Base-by-base conservation (phyloP, 2,888 invertebrate species). In the Brenthis daphne region DNA sequence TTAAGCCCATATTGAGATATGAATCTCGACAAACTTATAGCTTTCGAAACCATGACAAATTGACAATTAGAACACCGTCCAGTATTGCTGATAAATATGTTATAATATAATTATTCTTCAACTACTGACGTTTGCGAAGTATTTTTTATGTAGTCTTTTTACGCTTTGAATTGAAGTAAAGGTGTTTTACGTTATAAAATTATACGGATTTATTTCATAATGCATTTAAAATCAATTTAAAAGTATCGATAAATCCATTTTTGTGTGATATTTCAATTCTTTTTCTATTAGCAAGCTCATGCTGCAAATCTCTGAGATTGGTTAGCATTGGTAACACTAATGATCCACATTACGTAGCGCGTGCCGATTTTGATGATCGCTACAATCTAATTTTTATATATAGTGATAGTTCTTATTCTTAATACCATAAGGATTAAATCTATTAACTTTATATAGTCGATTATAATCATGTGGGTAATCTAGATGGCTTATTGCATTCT, bases 41-140 rank as follows among this genome's bases (percentile, higher is more conserved):
- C 76, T 88, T 86, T 83, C 85, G 88, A 83, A 88, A 90, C 81
- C 79, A 80, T 80, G 76, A 72, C 83, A 77, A 85, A 85, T 86
- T 76, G 76, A 76, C 76, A 79, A 85, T 83, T 83, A 85, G 85
- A 79, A 73, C 72, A 76, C 82, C 83, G 80, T 75, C 76, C 75
- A 80, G 55, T 68, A 69, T 71, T 64, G 67, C 64, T 33, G 47
- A 53, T 37, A 37, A 37, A 37, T 11, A 11, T 37, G 37, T 37
- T 8, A 37, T 37, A 37, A 37, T 37, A 37, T 37, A 37, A 37
- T 60, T 69, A 69, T 57, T 61, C 51, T 56, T 60, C 57, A 55
- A 50, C 47, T 65, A 57, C n/a, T n/a, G 48, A 24, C 8, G n/a
- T 58, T 58, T 37, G 37, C 37, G 11, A 37, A 37, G 37, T 37